Evolutionary conservation across 2,888 invertebrate species (phyloP), one percentile per base, ranked within the genome.

Genomic region (Baccha elongata): DNA sequence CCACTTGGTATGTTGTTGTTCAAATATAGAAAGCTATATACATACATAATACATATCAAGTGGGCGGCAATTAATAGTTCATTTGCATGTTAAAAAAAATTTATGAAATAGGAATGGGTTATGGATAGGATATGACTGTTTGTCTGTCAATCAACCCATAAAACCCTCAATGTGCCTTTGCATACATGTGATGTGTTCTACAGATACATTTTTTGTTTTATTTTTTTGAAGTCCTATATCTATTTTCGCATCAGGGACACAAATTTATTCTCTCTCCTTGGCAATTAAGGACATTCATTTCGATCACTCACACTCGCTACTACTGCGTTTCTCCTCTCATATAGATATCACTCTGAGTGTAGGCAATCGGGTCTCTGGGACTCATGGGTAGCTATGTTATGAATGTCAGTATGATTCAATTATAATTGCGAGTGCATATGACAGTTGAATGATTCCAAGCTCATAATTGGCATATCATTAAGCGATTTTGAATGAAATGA

Each of bases 391-490:
- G 3, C 4, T 40, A 40, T 40, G 37, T 40, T 40, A 7, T 40
- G 52, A 52, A 60, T 68, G 78, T 68, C 83, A 83, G 60, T 68
- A 55, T 72, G 83, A 83, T 83, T 83, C 50, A 67, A 78, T 83
- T 83, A 78, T 83, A 83, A 73, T 83, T 83, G 83, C 78, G 68
- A 78, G 29, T 83, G 83, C 78, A 83, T 55, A 83, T 83, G 78
- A 83, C 83, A 83, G 83, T 62, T 83, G 83, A 78, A 73, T 78
- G 78, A 73, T 83, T 83, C 42, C 29, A 26, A 78, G 83, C 68
- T 68, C 64, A 78, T 83, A 78, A 83, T 83, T 83, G 83, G 83
- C 78, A 83, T 83, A 76, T 83, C 83, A 83, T 73, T 83, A 60
- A 55, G 55, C 50, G 72, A 64, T 78, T 78, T 73, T 42, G 29